Percentiles rank a stretch among this genome's conserved stretches.
phyloP scores from a whole-genome alignment of 2,888 invertebrate species.

The Tiphia femorata region DNA sequence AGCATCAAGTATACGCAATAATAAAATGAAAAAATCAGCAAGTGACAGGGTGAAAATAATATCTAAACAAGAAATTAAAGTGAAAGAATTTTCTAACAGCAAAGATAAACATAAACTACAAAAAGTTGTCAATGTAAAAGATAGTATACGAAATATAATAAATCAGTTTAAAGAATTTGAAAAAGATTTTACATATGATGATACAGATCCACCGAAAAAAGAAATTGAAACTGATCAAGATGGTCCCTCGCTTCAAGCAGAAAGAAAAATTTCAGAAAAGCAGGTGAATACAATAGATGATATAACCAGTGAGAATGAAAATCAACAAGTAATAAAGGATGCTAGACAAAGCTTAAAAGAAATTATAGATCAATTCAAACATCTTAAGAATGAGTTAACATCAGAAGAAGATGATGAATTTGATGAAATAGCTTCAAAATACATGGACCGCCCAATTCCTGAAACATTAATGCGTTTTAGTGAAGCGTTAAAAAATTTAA shows the following conservation, averaged over 20 bases:
- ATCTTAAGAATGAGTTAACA: conserved; percentile 58
- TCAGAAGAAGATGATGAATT: conserved; percentile 57
- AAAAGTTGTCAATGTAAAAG: conserved; percentile 47
- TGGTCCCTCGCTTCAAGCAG: conserved; percentile 14
- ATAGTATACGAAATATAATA: conserved; percentile 64
- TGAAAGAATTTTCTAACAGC: conserved; percentile 51
- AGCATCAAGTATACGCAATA: conserved; percentile 32
- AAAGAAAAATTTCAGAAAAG: conserved; percentile 28
- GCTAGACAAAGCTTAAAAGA: conserved; percentile 60
- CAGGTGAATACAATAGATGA: conserved; percentile 33
- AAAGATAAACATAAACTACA: too few species aligned
- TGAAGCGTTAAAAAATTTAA: conserved; percentile 59
- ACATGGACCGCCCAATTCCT: conserved; percentile 58
- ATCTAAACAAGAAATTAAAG: conserved; percentile 48
- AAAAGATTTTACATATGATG: conserved; percentile 55
- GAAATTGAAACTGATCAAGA: background rate
- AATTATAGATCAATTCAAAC: conserved; percentile 62
- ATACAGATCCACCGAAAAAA: conserved; percentile 33
- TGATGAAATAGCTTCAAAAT: conserved; percentile 56
- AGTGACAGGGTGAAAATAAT: conserved; percentile 39
- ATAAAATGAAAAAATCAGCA: conserved; percentile 32
- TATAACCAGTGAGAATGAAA: conserved; percentile 31
- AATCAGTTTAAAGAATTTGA: conserved; percentile 65
- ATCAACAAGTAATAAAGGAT: conserved; percentile 41
- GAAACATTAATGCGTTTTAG: conserved; percentile 61